Conservation (phyloP, 2,797 vertebrate species). For the Sebastes flavidus region DNA sequence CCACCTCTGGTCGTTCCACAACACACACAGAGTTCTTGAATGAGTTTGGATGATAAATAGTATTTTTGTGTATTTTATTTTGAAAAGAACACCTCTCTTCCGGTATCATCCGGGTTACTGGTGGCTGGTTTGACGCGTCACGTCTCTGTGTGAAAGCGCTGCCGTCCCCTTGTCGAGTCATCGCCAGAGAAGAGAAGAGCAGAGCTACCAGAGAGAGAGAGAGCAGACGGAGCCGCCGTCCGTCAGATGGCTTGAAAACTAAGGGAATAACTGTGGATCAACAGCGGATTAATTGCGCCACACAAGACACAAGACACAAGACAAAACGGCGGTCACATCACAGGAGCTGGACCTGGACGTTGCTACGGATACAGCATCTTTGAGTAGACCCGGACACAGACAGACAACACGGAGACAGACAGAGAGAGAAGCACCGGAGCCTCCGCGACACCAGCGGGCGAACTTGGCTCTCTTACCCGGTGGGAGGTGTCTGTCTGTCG, state of each 20-base stretch:
- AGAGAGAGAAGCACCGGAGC: constrained; percentile 49
- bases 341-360: too few species aligned
- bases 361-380: constrained; percentile 5
- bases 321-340: neutral
- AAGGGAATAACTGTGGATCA: constrained; percentile 24
- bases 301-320: neutral
- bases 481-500: constrained; percentile 64
- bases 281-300: constrained; percentile 33
- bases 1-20: neutral
- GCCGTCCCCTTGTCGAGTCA: constrained; percentile 71
- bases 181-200: constrained; percentile 55
- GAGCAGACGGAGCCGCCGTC: constrained; percentile 43
- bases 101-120: neutral
- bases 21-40: neutral
- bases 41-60: neutral
- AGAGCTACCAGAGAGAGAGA: neutral
- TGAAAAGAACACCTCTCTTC: constrained; percentile 18
- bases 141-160: constrained; percentile 35
- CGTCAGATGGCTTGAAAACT: constrained; percentile 29
- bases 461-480: constrained; percentile 61
- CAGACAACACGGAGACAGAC: constrained; percentile 45
- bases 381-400: constrained; percentile 32
- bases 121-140: constrained; percentile 7
- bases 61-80: constrained; percentile 40
- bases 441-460: constrained; percentile 50